These are phyloP conservation scores for Luperina testacea DNA, from an alignment of 2,888 invertebrate species.

Conservation along the genomic window DNA sequence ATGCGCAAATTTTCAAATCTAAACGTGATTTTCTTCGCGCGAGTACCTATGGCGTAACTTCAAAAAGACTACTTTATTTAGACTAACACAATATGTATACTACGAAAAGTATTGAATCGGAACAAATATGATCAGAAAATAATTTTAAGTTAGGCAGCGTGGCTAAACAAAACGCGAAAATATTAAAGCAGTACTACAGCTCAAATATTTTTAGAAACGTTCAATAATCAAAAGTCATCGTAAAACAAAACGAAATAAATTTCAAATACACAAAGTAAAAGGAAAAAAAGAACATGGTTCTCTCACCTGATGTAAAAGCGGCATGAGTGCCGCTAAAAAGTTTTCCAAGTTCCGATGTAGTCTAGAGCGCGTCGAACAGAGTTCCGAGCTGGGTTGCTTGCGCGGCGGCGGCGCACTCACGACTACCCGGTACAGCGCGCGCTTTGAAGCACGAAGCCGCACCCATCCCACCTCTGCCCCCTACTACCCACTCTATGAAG, in stretches of 20 bases:
- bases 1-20: neutral
- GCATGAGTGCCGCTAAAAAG: conserved; percentile 81
- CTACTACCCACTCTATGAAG: conserved; percentile 55
- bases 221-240: conserved; percentile 10
- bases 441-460: conserved; percentile 79
- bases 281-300: conserved; percentile 56
- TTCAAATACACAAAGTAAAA: too few relatives aligned
- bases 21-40: neutral
- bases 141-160: neutral
- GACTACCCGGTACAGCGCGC: conserved; percentile 74
- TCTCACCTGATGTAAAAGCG: conserved; percentile 85
- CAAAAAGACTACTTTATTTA: neutral
- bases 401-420: conserved; percentile 79
- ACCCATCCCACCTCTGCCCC: conserved; percentile 72
- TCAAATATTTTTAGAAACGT: conserved; percentile 42
- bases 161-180: neutral
- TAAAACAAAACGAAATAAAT: neutral
- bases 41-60: too few relatives aligned
- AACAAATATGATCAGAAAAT: neutral
- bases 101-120: neutral
- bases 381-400: conserved; percentile 70
- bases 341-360: conserved; percentile 74
- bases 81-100: neutral
- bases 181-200: neutral
- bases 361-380: conserved; percentile 70